Evolutionary conservation across 2,113 vertebrate genomes (phyloP).

Genomic region (Gobiocypris rarus): DNA sequence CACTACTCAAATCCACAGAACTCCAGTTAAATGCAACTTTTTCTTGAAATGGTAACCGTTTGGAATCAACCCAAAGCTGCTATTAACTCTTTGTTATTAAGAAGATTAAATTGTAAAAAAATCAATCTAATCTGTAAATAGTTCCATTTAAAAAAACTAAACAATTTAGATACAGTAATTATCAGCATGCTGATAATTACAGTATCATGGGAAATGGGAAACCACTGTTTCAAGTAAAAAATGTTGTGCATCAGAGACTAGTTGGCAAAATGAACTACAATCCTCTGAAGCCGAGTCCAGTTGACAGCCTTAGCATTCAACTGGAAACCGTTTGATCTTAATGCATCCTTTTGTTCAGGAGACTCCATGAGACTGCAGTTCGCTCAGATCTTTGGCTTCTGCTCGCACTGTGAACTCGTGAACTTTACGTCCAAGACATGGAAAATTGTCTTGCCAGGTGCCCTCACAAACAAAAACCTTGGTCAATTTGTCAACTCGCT

Average conservation of each 20-base stretch:
- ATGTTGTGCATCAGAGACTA: neutral
- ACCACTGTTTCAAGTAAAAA: neutral
- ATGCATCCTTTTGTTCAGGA: neutral
- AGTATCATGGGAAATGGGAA: neutral
- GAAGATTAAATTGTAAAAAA: neutral
- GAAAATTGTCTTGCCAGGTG: slow-evolving; percentile 63
- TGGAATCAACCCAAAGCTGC: no score
- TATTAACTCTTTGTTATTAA: no score
- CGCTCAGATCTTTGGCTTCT: neutral
- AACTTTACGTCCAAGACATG: slow-evolving; percentile 35
- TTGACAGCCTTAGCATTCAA: neutral
- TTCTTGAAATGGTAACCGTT: no score
- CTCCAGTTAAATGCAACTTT: no score
- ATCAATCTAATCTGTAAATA: no score
- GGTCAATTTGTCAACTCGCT: neutral
- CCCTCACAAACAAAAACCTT: slow-evolving; percentile 43
- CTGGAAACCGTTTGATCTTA: slow-evolving; percentile 16
- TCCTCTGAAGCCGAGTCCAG: neutral
- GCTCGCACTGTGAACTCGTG: no score
- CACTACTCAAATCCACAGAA: no score
- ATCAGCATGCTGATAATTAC: neutral
- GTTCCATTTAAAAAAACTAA: no score
- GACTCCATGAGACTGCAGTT: neutral
- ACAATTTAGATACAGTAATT: no score
- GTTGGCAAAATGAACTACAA: neutral